phyloP scores from a whole-genome alignment of 2,888 invertebrate species.

The Leptinotarsa juncta region DNA sequence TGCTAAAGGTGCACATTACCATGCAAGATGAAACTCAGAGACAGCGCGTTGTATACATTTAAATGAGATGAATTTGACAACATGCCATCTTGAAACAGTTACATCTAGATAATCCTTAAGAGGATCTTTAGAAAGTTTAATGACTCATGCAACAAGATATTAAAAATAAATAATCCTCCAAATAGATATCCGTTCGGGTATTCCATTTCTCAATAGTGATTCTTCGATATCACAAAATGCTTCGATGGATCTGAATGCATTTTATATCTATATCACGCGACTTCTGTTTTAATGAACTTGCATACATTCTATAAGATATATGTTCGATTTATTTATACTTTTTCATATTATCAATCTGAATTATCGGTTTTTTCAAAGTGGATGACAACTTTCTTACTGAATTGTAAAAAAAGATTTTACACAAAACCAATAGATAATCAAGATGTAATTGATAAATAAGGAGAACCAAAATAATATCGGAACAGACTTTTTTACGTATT shows the following conservation, averaged over 20 bases:
- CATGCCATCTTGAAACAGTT: constrained; percentile 44
- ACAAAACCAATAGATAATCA: no score
- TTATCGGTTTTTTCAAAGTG: no score
- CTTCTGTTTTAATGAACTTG: not conserved
- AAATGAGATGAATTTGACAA: constrained; percentile 46
- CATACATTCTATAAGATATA: not conserved
- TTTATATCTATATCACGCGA: not conserved
- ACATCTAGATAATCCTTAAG: constrained; percentile 46
- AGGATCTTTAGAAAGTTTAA: constrained; percentile 41
- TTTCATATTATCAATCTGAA: not conserved
- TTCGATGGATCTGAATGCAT: constrained; percentile 6
- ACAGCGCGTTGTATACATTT: constrained; percentile 41
- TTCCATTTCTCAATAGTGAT: constrained; percentile 17
- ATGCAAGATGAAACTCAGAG: constrained; percentile 40
- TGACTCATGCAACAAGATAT: constrained; percentile 30
- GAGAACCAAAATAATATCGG: no score
- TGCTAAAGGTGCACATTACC: constrained; percentile 35
- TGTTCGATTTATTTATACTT: not conserved
- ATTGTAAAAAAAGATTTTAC: no score
- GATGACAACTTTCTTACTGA: no score
- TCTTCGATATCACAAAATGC: not conserved
- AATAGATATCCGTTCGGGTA: constrained; percentile 23
- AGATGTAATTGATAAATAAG: no score
- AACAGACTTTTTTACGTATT: no score
- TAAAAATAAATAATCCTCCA: constrained; percentile 36